These are phyloP conservation scores for Protobothrops mucrosquamatus DNA, from an alignment of 2,113 vertebrate genomes.

Conservation along the genomic window DNA sequence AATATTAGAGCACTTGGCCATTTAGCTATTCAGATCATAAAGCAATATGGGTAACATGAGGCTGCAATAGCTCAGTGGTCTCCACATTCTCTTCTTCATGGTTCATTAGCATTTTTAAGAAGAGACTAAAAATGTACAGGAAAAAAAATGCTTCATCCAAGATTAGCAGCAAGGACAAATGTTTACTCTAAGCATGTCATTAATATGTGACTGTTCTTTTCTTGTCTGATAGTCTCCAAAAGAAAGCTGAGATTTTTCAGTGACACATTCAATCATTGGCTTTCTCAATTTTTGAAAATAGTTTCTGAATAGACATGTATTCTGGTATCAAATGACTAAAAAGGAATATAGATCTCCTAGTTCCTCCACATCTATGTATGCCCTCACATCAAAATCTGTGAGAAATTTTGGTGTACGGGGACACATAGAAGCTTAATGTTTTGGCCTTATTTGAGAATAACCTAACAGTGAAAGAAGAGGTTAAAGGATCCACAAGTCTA, in stretches of 20 bases:
- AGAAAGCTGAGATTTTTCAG: neutral
- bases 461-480: neutral
- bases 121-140: constrained; percentile 46
- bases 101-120: constrained; percentile 70
- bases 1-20: constrained; percentile 62
- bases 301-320: no score
- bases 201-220: constrained; percentile 49
- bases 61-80: constrained; percentile 65
- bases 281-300: neutral
- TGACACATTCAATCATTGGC: neutral
- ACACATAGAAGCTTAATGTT: neutral
- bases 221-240: constrained; percentile 37
- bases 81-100: constrained; percentile 62
- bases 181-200: constrained; percentile 54
- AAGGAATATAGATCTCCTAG: neutral
- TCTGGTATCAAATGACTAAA: neutral
- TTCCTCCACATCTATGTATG: neutral
- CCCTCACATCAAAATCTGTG: neutral
- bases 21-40: constrained; percentile 65
- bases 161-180: constrained; percentile 63
- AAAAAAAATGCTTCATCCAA: constrained; percentile 57
- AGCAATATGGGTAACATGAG: constrained; percentile 56
- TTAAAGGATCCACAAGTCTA: neutral
- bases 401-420: neutral
- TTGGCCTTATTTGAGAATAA: neutral